Evolutionary conservation across 2,888 invertebrate species (phyloP).

Genomic region (Physocephala rufipes): DNA sequence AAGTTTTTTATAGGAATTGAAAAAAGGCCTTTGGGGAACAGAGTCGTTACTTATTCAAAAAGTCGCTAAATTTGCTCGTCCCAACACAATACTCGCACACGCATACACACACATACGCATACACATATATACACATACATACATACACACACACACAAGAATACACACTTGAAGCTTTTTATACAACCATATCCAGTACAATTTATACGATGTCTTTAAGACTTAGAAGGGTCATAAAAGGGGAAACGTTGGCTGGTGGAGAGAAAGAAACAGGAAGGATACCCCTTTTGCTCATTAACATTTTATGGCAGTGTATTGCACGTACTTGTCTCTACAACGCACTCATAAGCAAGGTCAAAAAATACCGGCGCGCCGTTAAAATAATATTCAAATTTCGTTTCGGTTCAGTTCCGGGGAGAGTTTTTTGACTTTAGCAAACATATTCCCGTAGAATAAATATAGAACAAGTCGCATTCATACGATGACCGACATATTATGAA

Average conservation of each 20-base stretch:
- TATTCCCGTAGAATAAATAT: too few species aligned
- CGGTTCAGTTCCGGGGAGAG: too few species aligned
- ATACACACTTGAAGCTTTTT: too few species aligned
- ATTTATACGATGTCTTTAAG: neutral
- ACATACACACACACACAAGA: neutral
- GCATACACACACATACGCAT: neutral
- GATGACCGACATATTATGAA: too few species aligned
- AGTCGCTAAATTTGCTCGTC: constrained; percentile 59
- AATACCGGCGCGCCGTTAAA: too few species aligned
- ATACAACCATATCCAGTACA: too few species aligned
- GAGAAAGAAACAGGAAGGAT: neutral
- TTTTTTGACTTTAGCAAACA: too few species aligned
- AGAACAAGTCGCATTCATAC: too few species aligned
- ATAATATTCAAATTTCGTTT: too few species aligned
- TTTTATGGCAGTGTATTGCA: constrained; percentile 48
- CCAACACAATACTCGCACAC: too few species aligned
- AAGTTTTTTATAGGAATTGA: too few species aligned
- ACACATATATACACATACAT: neutral
- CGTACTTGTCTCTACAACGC: too few species aligned
- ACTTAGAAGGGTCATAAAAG: neutral
- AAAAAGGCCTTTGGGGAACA: constrained; percentile 9
- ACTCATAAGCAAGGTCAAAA: constrained; percentile 59
- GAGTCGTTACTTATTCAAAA: constrained; percentile 54
- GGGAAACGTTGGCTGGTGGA: neutral
- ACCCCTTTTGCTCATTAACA: constrained; percentile 57